phyloP scores from a whole-genome alignment of 2,797 vertebrate species.

The Gymnopithys bicolor region DNA sequence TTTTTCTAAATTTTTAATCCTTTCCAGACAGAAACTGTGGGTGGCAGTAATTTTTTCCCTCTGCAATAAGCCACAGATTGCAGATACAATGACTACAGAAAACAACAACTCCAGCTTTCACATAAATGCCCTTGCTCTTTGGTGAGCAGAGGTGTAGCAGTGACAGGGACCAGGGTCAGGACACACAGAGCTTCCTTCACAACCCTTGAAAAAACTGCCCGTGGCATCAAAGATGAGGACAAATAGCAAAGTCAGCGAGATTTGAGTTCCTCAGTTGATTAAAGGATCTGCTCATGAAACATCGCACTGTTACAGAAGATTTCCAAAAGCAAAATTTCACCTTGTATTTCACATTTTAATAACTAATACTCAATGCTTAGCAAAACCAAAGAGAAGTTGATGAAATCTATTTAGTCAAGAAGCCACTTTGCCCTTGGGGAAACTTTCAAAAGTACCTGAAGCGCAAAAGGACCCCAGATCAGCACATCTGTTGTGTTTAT shows the following conservation, averaged over 20 bases:
- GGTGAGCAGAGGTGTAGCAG: not conserved
- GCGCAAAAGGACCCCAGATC: not conserved
- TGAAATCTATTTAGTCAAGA: not conserved
- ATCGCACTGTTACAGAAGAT: not conserved
- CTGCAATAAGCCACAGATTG: not conserved
- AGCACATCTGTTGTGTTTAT: not conserved
- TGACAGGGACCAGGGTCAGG: not conserved
- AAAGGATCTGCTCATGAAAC: not conserved
- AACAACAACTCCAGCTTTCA: not conserved
- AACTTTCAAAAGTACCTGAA: not conserved
- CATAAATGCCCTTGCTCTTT: not conserved
- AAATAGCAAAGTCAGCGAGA: not conserved
- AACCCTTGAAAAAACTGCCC: not conserved
- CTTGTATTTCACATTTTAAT: not conserved
- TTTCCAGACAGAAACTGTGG: not conserved
- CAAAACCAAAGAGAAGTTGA: not conserved
- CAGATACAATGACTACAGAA: not conserved
- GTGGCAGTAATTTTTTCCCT: not conserved
- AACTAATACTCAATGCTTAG: not conserved
- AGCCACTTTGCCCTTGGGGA: not conserved
- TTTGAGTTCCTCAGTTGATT: not conserved
- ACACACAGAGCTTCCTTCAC: not conserved
- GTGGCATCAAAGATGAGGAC: not conserved
- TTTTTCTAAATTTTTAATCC: not conserved
- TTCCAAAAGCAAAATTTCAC: not conserved